These are phyloP conservation scores for Fragum sueziense DNA, from an alignment of 2,888 invertebrate species.

Conservation along the genomic window DNA sequence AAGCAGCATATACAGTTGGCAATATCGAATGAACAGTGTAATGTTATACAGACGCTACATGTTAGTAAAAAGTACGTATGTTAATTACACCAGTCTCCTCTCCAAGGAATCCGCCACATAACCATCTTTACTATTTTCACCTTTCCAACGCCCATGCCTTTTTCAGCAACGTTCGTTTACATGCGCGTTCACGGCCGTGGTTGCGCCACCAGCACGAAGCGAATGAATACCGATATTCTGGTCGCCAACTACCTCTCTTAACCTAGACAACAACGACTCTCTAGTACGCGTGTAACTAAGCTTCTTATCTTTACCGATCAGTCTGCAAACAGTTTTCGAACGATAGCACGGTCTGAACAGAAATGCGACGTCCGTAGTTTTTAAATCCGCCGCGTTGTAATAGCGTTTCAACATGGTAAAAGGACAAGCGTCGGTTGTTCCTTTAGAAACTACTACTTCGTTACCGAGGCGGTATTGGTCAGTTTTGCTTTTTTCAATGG, in stretches of 20 bases:
- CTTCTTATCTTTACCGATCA: constrained; percentile 51
- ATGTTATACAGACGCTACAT: too few species aligned
- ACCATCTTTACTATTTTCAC: constrained; percentile 51
- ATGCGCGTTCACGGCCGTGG: constrained; percentile 44
- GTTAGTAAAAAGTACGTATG: too few species aligned
- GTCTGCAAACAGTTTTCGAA: constrained; percentile 27
- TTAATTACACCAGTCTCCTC: constrained; percentile 28
- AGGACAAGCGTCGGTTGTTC: constrained; percentile 49
- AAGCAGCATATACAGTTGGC: too few species aligned
- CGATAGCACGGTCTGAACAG: constrained; percentile 55
- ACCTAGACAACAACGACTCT: constrained; percentile 33
- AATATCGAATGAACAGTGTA: too few species aligned
- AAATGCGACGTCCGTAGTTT: neutral
- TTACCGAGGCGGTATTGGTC: constrained; percentile 52
- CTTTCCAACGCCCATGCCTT: constrained; percentile 49
- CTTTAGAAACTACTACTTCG: constrained; percentile 49
- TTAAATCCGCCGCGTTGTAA: neutral
- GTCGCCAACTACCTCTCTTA: constrained; percentile 32
- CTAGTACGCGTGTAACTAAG: constrained; percentile 52
- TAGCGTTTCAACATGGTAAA: constrained; percentile 48
- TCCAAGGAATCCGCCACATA: constrained; percentile 48
- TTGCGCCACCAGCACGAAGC: constrained; percentile 56
- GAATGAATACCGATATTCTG: constrained; percentile 47
- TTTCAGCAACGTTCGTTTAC: constrained; percentile 50
- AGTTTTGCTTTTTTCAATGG: constrained; percentile 52